A percentile compares a stretch with the other conserved stretches of the same genome.
Evolutionary conservation across 2,113 vertebrate genomes (phyloP).

Genomic region (Muntiacus reevesi): DNA sequence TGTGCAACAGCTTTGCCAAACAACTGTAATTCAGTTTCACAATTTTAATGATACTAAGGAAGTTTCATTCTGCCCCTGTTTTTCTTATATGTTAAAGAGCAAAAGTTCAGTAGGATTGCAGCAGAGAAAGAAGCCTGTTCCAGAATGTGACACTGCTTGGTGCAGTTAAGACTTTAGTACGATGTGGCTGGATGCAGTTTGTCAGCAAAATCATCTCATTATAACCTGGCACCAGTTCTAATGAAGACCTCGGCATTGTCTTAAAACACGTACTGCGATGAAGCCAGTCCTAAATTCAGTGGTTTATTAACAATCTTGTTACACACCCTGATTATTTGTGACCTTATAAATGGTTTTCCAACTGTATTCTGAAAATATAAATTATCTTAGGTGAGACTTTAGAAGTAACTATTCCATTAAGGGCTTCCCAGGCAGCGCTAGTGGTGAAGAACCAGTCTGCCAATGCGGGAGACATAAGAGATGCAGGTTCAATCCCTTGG

Average conservation of each 20-base stretch:
- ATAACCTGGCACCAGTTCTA: neutral
- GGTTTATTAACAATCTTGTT: neutral
- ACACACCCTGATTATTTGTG: neutral
- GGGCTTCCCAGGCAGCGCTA: neutral
- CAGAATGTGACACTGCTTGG: neutral
- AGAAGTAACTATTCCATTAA: neutral
- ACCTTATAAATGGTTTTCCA: slow-evolving; percentile 28
- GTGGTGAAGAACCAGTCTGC: neutral
- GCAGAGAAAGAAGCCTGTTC: neutral
- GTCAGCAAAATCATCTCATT: slow-evolving; percentile 51
- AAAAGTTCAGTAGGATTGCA: slow-evolving; percentile 36
- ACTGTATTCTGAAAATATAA: slow-evolving; percentile 34
- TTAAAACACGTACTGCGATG: neutral
- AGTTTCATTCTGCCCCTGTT: neutral
- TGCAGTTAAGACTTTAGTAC: neutral
- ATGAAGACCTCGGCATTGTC: neutral
- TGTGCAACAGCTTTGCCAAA: slow-evolving; percentile 43
- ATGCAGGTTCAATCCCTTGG: neutral
- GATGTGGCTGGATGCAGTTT: neutral
- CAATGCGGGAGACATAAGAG: neutral
- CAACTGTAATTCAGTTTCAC: slow-evolving; percentile 43
- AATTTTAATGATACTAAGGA: slow-evolving; percentile 44
- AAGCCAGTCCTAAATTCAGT: neutral
- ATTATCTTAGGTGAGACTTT: neutral
- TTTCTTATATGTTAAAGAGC: slow-evolving; percentile 53